phyloP scores from a whole-genome alignment of 37 sponge, comb jelly and placozoan species.

The Mnemiopsis leidyi region DNA sequence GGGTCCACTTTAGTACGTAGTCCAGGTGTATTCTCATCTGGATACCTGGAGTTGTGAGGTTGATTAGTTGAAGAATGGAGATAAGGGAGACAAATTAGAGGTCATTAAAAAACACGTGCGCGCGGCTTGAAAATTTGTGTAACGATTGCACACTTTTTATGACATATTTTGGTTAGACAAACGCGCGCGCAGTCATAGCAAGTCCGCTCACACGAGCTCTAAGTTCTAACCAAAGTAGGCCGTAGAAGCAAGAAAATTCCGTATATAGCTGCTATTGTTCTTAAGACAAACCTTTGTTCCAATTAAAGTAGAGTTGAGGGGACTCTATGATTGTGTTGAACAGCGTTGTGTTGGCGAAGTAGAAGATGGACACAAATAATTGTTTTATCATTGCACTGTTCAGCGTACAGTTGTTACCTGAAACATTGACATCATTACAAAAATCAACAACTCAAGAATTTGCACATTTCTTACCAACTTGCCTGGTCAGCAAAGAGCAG shows the following conservation, averaged over 20 bases:
- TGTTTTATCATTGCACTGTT: conserved; percentile 10
- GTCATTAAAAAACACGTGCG: background rate
- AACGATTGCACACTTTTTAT: background rate
- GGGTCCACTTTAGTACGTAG: background rate
- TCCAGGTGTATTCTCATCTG: conserved; percentile 14
- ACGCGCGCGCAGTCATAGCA: background rate
- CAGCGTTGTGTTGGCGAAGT: conserved; percentile 2
- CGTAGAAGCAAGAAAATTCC: too few species aligned
- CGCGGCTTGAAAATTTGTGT: background rate
- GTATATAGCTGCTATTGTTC: too few species aligned
- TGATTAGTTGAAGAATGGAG: background rate
- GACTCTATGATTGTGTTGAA: conserved; percentile 48
- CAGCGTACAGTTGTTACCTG: conserved; percentile 19
- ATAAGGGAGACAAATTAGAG: background rate
- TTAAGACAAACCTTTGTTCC: conserved; percentile 56
- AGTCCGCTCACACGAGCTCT: too few species aligned
- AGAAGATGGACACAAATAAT: background rate
- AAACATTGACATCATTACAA: too few species aligned
- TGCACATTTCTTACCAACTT: background rate
- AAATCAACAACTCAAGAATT: background rate
- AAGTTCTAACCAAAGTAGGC: too few species aligned
- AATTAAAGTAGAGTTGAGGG: background rate
- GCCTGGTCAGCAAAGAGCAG: background rate
- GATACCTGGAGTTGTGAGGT: background rate
- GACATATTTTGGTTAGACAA: background rate